Evolutionary conservation across 2,113 vertebrate genomes (phyloP).

Genomic region (Uria aalge): DNA sequence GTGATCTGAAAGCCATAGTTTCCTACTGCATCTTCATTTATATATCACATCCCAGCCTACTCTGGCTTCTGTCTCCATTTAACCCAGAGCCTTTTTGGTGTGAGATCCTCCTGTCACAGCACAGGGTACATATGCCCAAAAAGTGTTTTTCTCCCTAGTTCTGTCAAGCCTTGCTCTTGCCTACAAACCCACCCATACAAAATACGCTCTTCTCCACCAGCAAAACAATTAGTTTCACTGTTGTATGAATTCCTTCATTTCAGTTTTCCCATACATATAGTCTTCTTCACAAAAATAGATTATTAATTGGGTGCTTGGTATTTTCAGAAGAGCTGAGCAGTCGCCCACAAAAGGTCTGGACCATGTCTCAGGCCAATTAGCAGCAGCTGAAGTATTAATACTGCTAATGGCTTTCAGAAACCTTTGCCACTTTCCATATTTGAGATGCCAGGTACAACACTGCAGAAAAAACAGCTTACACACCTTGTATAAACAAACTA

Average conservation of each 20-base stretch:
- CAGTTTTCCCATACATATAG: not conserved
- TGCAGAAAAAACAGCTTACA: not conserved
- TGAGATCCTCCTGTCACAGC: not conserved
- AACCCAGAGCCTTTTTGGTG: not conserved
- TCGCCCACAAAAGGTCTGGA: not conserved
- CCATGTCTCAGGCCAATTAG: not conserved
- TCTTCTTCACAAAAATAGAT: not conserved
- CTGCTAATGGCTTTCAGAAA: not conserved
- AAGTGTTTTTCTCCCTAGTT: not conserved
- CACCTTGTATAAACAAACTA: not conserved
- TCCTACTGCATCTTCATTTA: not conserved
- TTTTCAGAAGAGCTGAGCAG: not conserved
- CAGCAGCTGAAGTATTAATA: not conserved
- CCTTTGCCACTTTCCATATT: not conserved
- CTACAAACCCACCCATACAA: not conserved
- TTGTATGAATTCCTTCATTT: not conserved
- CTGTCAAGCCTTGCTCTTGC: not conserved
- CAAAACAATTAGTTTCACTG: not conserved
- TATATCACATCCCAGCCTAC: not conserved
- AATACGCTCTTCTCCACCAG: not conserved
- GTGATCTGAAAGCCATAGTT: not conserved
- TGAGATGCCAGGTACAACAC: not conserved
- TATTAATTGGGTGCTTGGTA: not conserved
- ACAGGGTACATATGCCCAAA: not conserved
- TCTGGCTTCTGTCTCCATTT: not conserved